Evolutionary conservation across 1,140 invertebrate genomes (phyloP).

Genomic region (Himalopsyche phryganea): DNA sequence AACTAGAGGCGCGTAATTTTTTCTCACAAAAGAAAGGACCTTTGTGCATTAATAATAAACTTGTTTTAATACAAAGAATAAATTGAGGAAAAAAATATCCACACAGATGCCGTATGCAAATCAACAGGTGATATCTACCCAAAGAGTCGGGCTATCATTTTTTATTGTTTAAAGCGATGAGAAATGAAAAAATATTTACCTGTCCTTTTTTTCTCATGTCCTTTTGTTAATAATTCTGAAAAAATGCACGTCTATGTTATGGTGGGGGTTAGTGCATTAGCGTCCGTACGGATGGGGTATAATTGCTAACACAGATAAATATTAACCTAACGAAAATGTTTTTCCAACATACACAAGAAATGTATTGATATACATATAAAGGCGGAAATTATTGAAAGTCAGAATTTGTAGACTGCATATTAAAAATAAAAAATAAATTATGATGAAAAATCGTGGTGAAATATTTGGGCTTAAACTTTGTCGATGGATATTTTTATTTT

Average conservation of each 20-base stretch:
- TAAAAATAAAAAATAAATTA: no score
- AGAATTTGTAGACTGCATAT: no score
- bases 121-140: constrained; percentile 4
- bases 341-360: no score
- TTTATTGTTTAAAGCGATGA: constrained; percentile 13
- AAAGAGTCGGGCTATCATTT: constrained; percentile 16
- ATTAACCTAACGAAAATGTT: no score
- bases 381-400: no score
- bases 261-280: not conserved
- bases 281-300: not conserved
- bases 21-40: not conserved
- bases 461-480: no score
- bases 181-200: constrained; percentile 15
- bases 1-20: not conserved
- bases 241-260: not conserved
- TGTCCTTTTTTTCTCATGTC: constrained; percentile 8
- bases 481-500: no score
- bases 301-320: not conserved
- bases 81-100: not conserved
- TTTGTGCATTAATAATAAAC: no score
- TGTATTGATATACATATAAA: no score
- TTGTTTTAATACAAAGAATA: not conserved
- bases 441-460: no score
- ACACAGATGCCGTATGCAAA: constrained; percentile 16
- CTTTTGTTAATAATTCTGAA: constrained; percentile 8